Percentiles rank a stretch among this genome's conserved stretches.
phyloP scores from a whole-genome alignment of 2,888 invertebrate genomes.

The Yponomeuta plumbellus region DNA sequence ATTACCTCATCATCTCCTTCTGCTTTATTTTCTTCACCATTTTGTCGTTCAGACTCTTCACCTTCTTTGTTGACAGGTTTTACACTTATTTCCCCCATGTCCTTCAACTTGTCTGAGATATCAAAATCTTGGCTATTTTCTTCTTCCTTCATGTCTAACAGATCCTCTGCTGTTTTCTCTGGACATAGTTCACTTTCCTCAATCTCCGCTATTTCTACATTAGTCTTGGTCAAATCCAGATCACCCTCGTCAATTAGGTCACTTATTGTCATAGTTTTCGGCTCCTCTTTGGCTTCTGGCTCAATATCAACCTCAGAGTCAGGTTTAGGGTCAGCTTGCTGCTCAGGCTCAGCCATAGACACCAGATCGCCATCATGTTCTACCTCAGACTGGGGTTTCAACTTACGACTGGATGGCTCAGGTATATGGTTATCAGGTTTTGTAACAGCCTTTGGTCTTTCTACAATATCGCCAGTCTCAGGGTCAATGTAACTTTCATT shows the following conservation, averaged over 20 bases:
- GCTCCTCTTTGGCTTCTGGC: conserved; percentile 30
- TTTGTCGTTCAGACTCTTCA: conserved; percentile 37
- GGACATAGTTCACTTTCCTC: conserved; percentile 64
- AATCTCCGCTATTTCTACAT: conserved; percentile 65
- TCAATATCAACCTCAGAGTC: neutral
- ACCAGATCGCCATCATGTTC: conserved; percentile 16
- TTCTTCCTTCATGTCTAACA: conserved; percentile 60
- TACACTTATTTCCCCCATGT: conserved; percentile 77
- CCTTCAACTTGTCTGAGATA: conserved; percentile 78
- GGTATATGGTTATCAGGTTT: neutral
- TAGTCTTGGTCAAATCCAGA: conserved; percentile 63
- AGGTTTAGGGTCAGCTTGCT: conserved; percentile 18
- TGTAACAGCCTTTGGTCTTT: conserved; percentile 33
- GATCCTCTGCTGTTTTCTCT: conserved; percentile 58
- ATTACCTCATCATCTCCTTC: conserved; percentile 66
- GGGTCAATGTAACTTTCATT: conserved; percentile 72
- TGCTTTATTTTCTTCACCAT: conserved; percentile 46
- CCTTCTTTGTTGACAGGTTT: conserved; percentile 56
- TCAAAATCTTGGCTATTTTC: conserved; percentile 73
- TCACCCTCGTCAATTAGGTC: conserved; percentile 69
- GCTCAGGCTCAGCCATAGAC: conserved; percentile 20
- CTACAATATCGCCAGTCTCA: conserved; percentile 68
- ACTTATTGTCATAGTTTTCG: conserved; percentile 68
- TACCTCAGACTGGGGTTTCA: neutral
- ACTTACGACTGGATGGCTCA: neutral